These are phyloP conservation scores for Pygoscelis adeliae DNA, from an alignment of 2,113 vertebrate species.

Conservation along the genomic window DNA sequence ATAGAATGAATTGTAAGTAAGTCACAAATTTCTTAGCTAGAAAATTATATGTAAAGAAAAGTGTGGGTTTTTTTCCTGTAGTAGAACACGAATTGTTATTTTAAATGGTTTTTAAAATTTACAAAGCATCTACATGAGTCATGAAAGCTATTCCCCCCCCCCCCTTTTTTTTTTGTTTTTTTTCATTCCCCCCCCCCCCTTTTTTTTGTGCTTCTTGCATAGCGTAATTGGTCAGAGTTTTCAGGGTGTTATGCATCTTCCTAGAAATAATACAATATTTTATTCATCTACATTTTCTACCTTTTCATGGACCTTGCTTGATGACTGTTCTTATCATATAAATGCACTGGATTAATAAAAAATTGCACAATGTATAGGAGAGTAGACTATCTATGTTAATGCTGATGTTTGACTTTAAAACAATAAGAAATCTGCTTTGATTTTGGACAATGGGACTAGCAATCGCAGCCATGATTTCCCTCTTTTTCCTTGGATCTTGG, in stretches of 20 bases:
- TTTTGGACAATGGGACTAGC: background rate
- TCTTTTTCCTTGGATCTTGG: background rate
- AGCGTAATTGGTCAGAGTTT: background rate
- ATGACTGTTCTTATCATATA: background rate
- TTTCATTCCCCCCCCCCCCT: background rate
- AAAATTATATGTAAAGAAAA: background rate
- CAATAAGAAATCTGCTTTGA: background rate
- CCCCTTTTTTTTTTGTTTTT: background rate
- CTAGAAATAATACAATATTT: background rate
- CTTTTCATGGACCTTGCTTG: background rate
- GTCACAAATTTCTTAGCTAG: background rate
- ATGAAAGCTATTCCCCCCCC: background rate
- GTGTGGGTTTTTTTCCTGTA: background rate
- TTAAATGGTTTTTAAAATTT: background rate
- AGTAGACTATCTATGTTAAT: background rate
- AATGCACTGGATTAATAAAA: background rate
- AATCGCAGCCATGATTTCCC: background rate
- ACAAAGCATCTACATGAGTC: background rate
- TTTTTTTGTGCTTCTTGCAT: background rate
- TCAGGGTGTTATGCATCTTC: background rate
- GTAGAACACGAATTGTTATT: background rate
- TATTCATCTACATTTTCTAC: background rate
- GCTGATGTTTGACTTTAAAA: background rate
- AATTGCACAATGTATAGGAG: background rate
- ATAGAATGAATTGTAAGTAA: background rate